phyloP scores from a whole-genome alignment of 2,888 invertebrate species.

The Thysanoteuthis rhombus region DNA sequence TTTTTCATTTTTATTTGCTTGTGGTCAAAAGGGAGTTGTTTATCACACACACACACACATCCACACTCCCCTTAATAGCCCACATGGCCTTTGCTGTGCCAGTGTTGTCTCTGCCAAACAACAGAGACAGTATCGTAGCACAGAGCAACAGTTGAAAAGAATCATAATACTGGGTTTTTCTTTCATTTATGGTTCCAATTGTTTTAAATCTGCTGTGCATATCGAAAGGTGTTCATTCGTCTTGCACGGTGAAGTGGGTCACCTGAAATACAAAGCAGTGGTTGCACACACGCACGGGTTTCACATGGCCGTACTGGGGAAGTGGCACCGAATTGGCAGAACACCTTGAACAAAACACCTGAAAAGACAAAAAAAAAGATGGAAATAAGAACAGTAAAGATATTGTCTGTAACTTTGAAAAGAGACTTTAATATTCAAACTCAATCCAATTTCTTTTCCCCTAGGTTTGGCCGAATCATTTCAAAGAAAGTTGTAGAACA shows the following conservation, averaged over 20 bases:
- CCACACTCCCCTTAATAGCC: not conserved
- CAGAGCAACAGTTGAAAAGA: not conserved
- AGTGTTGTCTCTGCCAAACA: not conserved
- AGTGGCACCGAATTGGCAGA: conserved; percentile 91
- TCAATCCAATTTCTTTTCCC: too few relatives aligned
- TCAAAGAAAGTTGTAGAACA: not conserved
- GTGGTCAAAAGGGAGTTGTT: too few relatives aligned
- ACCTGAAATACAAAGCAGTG: conserved; percentile 82
- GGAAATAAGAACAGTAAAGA: not conserved
- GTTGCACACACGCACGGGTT: conserved; percentile 93
- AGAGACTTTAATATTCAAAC: too few relatives aligned
- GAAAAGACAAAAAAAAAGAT: conserved; percentile 64
- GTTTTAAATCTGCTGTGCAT: not conserved
- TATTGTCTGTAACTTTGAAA: too few relatives aligned
- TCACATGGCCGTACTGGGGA: conserved; percentile 89
- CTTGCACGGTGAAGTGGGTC: conserved; percentile 73
- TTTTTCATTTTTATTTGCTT: not conserved
- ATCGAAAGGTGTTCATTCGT: not conserved
- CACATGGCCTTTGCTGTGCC: not conserved
- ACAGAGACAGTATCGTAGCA: not conserved
- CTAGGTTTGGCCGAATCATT: too few relatives aligned
- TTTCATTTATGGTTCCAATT: not conserved
- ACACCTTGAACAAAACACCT: conserved; percentile 94
- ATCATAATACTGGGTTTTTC: not conserved
- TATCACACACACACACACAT: not conserved